Conservation (phyloP, 2,113 vertebrate species). For the Festucalex cinctus region DNA sequence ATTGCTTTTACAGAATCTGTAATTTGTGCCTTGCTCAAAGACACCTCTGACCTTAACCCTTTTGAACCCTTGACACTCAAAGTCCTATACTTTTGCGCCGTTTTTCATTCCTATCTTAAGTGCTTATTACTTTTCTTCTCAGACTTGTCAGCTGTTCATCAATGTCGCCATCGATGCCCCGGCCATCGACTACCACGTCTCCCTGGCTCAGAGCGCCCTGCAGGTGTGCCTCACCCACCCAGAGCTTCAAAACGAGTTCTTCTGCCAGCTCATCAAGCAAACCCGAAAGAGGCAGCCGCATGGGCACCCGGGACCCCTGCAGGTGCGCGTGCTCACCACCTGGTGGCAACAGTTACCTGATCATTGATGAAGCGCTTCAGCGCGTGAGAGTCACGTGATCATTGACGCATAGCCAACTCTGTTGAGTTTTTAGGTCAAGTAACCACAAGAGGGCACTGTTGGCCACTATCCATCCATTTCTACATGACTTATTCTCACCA, state of each 20-base stretch:
- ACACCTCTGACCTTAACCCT: too few relatives aligned
- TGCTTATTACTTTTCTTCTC: slow-evolving; percentile 18
- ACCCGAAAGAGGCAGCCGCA: slow-evolving; percentile 83
- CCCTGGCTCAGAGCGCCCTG: slow-evolving; percentile 92
- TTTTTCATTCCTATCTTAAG: not conserved
- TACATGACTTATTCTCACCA: too few relatives aligned
- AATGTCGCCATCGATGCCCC: slow-evolving; percentile 93
- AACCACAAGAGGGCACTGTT: not conserved
- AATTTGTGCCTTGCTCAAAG: not conserved
- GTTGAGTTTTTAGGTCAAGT: not conserved
- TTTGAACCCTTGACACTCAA: too few relatives aligned
- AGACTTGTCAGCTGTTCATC: slow-evolving; percentile 98
- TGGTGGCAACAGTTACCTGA: slow-evolving; percentile 31
- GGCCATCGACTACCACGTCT: slow-evolving; percentile 96
- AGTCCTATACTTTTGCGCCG: not conserved
- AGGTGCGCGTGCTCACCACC: slow-evolving; percentile 75
- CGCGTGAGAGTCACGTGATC: not conserved
- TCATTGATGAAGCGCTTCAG: not conserved
- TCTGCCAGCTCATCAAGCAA: slow-evolving; percentile 96
- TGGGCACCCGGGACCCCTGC: slow-evolving; percentile 82
- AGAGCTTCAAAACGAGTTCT: slow-evolving; percentile 96
- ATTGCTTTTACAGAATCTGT: not conserved
- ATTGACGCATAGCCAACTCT: not conserved
- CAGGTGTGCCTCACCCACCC: slow-evolving; percentile 93
- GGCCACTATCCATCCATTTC: too few relatives aligned